These are phyloP conservation scores for Lepilemur septentrionalis DNA, from an alignment of 2,797 vertebrate species.

Conservation along the genomic window DNA sequence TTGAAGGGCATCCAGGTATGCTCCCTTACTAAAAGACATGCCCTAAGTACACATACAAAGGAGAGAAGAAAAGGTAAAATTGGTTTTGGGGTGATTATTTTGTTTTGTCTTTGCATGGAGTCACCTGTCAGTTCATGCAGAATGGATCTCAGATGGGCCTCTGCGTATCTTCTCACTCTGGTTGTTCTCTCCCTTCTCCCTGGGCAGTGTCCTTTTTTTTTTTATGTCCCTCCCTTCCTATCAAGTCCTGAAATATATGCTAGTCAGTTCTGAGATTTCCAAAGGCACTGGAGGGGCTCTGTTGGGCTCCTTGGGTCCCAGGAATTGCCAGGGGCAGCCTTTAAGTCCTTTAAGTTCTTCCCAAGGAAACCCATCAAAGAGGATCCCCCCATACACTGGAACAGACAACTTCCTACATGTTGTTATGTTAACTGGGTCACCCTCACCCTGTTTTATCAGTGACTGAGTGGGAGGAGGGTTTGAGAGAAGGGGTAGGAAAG, in stretches of 20 bases:
- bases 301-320: too few species aligned
- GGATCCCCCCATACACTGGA: too few species aligned
- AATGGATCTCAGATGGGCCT: background rate
- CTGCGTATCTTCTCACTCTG: background rate
- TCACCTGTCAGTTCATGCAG: background rate
- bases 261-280: background rate
- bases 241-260: background rate
- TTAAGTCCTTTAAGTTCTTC: background rate
- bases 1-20: background rate
- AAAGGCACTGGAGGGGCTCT: background rate
- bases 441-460: background rate
- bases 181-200: background rate
- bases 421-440: background rate
- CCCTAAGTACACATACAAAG: background rate
- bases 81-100: background rate
- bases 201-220: background rate
- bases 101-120: background rate
- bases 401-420: background rate
- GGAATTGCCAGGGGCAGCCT: background rate
- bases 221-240: background rate
- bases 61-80: background rate
- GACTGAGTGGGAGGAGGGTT: background rate
- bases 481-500: background rate
- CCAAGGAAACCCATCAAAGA: background rate
- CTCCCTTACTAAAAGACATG: background rate